phyloP scores from a whole-genome alignment of 2,888 invertebrate species.

The Diarsia dahlii region DNA sequence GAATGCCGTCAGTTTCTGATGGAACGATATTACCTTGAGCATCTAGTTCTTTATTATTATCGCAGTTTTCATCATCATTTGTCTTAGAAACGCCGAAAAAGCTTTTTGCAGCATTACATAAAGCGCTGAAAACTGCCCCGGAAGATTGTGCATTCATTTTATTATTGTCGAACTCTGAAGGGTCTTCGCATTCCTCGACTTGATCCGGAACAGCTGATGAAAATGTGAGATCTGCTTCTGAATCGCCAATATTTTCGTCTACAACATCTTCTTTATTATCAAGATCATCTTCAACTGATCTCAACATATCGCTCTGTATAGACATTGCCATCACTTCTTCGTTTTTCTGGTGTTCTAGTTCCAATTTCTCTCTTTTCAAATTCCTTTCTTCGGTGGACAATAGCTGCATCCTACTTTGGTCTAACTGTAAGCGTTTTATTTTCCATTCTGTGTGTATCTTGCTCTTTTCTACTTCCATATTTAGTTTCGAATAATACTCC shows the following conservation, averaged over 20 bases:
- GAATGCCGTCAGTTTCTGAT: conserved; percentile 67
- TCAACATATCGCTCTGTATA: conserved; percentile 73
- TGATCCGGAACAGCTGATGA: conserved; percentile 60
- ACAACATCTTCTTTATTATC: conserved; percentile 64
- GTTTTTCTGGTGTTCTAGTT: conserved; percentile 83
- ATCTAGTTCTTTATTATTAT: conserved; percentile 80
- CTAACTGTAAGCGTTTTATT: conserved; percentile 86
- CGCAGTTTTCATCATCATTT: conserved; percentile 73
- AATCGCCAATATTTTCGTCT: conserved; percentile 31
- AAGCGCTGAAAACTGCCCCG: conserved; percentile 78
- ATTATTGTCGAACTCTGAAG: conserved; percentile 65
- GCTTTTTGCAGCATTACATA: conserved; percentile 83
- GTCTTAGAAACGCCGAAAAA: conserved; percentile 78
- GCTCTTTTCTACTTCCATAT: conserved; percentile 90
- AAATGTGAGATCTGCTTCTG: conserved; percentile 52
- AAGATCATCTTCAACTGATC: conserved; percentile 70
- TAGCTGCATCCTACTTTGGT: conserved; percentile 85
- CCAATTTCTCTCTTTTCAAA: conserved; percentile 89
- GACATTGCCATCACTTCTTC: conserved; percentile 85
- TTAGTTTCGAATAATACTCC: conserved; percentile 92
- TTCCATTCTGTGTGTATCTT: conserved; percentile 91
- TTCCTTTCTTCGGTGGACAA: conserved; percentile 89
- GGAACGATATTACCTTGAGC: conserved; percentile 82
- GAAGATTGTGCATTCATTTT: conserved; percentile 73
- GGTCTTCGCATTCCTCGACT: conserved; percentile 60